Conservation (phyloP, 2,888 invertebrate genomes). For the Alsophila aescularia region DNA sequence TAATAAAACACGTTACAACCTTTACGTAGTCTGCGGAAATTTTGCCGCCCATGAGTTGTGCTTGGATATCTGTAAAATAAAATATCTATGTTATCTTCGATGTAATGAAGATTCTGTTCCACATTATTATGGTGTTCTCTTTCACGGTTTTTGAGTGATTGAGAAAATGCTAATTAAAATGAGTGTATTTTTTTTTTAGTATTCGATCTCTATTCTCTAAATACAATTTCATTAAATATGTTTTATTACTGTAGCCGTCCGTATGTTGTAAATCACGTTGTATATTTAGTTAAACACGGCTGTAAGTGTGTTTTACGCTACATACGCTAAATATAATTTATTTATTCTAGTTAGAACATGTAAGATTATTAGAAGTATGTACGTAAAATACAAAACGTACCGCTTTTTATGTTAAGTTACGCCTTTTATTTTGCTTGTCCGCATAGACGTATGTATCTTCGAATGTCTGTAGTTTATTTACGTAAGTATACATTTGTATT, state of each 20-base stretch:
- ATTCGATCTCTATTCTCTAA: too few relatives aligned
- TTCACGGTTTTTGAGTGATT: background rate
- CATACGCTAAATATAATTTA: conserved; percentile 24
- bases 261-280: conserved; percentile 17
- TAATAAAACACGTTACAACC: conserved; percentile 49
- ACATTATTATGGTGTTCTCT: too few relatives aligned
- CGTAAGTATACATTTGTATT: conserved; percentile 58
- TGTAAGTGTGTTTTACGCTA: conserved; percentile 39
- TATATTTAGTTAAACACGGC: conserved; percentile 27
- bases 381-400: conserved; percentile 69
- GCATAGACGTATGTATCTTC: conserved; percentile 30
- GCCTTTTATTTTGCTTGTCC: conserved; percentile 63
- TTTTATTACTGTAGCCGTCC: background rate
- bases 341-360: conserved; percentile 24
- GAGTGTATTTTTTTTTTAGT: too few relatives aligned
- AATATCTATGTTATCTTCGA: too few relatives aligned
- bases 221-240: too few relatives aligned
- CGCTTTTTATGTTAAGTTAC: conserved; percentile 61
- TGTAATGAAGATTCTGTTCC: too few relatives aligned
- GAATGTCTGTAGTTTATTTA: conserved; percentile 38
- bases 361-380: conserved; percentile 36
- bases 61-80: background rate
- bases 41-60: too few relatives aligned
- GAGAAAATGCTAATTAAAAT: background rate
- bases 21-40: too few relatives aligned